Base-by-base conservation (phyloP, 2,888 invertebrate species). In the Epistrophella euchroma region DNA sequence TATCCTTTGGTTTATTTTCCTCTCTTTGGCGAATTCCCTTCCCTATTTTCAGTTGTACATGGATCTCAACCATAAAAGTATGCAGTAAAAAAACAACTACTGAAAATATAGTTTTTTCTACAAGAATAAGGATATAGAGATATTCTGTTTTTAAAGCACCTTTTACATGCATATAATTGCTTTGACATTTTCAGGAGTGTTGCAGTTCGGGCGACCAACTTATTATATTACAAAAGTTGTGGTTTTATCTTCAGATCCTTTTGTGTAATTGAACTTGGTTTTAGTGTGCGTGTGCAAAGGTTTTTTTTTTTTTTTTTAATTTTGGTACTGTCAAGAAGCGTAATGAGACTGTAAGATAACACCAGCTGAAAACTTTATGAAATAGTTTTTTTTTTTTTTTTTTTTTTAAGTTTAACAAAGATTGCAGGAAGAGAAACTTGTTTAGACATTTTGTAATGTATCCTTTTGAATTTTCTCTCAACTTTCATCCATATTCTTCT, bases 141-240 rank as follows among this genome's bases (percentile, higher is more conserved):
- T 40, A n/a, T 60, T 47, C 40, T 17, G 47, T 60, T 71, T 37
- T 58, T 9, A 15, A 9, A 13, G 15, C 32, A 56, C 17, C 56
- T 56, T 13, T 9, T 71, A 75, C 71, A 52, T 68, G 66, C 66
- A 76, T 85, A 85, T 85, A 85, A 85, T 86, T 86, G 82, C 76
- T 86, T 64, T 56, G 73, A 62, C 68, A 68, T 62, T 84, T 80
- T 80, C 40, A 56, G 22, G 47, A 68, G 64, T 55, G 43, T 17
- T 64, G 28, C 62, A 62, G 15, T 52, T 58, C 13, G 50, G 45
- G 13, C 7, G 15, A 43, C 32, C n/a, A 66, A 70, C 17, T 45
- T 66, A 32, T 52, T 47, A 58, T 50, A 47, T 43, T 62, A 47
- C 40, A 22, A 70, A 74, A 70, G 60, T 73, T 45, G 52, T 62